Base-by-base conservation (phyloP, 2,113 vertebrate genomes). In the Cyprinodon variegatus region DNA sequence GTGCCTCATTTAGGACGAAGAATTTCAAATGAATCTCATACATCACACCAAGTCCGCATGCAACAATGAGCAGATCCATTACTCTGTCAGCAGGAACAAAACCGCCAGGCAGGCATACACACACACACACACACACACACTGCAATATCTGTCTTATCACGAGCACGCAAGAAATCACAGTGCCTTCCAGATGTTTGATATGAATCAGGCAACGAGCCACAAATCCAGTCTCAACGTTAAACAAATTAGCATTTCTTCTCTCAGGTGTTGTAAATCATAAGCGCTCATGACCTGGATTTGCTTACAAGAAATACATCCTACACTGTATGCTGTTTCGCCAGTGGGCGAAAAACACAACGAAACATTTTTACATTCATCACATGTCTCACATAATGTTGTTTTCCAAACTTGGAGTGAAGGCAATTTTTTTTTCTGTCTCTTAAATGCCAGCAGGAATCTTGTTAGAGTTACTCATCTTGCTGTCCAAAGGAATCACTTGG, bases 11-110 rank as follows among this genome's bases (percentile, higher is more conserved):
- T 90, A 83, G 86, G 86, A 88, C 76, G 73, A 83, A 89, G 89
- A 93, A 91, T 93, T 93, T 92, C 86, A 87, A 93, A 93, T 90
- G 85, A 92, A 91, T 93, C 85, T 90, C 91, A 89, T 93, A 90
- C 89, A 93, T 92, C 90, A 91, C 84, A 91, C 78, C 86, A 65
- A 83, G 90, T 93, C 88, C 79, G 87, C 85, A 93, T 90, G 84
- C 91, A 92, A 90, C 90, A 91, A 82, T 89, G 88, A 89, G 86
- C 90, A 85, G 66, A 93, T 93, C 90, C 89, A 91, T 92, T 93
- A 93, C 86, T 92, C 90, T 92, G 91, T 93, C 92, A 92, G 81
- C 90, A 79, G 80, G 86, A 88, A 87, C 74, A 71, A 83, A 79
- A 59, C 82, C 86, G 84, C 84, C 89, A 90, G 72, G 11, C 81